Evolutionary conservation across 2,888 invertebrate genomes (phyloP).

Genomic region (Gryllus longicercus): DNA sequence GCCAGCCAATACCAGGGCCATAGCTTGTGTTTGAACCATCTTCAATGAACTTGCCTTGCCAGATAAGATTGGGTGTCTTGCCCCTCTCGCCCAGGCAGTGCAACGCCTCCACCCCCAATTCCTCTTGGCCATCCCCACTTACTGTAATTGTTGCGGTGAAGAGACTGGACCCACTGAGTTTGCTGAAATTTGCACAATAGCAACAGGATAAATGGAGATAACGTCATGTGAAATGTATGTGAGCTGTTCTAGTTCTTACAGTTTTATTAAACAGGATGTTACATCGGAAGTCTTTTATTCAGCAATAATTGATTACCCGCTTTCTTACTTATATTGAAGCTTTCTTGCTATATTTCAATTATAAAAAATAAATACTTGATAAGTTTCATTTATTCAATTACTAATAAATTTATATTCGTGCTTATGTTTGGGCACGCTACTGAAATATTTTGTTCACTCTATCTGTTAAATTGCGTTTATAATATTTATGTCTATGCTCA

Average conservation of each 20-base stretch:
- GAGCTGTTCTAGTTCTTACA: not conserved
- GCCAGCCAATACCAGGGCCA: conserved; percentile 59
- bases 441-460: too few species aligned
- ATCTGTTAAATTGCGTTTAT: too few species aligned
- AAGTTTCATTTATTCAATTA: too few species aligned
- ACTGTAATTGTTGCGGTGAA: conserved; percentile 39
- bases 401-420: too few species aligned
- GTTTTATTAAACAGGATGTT: not conserved
- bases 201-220: not conserved
- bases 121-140: conserved; percentile 38
- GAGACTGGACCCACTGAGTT: too few species aligned
- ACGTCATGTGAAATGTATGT: not conserved
- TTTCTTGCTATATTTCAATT: too few species aligned
- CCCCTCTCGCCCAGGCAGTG: conserved; percentile 42
- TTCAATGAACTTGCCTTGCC: conserved; percentile 66
- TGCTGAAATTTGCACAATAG: conserved; percentile 33
- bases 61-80: conserved; percentile 45
- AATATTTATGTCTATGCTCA: too few species aligned
- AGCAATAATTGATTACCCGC: conserved; percentile 11
- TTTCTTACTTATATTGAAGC: too few species aligned
- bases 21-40: conserved; percentile 67
- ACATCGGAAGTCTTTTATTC: conserved; percentile 17
- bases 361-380: too few species aligned
- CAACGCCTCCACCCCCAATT: conserved; percentile 35
- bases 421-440: too few species aligned